Evolutionary conservation across 2,888 invertebrate species (phyloP).

Genomic region (Plagodis pulveraria): DNA sequence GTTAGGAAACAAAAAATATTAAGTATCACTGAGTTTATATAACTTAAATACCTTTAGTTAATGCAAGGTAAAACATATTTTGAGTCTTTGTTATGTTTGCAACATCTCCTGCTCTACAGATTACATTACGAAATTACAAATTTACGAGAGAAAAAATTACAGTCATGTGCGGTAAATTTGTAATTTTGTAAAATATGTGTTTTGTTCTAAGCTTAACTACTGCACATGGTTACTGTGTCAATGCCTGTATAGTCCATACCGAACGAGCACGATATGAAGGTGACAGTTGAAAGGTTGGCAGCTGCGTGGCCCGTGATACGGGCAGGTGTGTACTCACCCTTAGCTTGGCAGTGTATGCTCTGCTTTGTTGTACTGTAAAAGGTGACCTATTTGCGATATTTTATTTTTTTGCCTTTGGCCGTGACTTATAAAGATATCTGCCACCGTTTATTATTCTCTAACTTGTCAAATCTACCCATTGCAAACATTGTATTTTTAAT

Average conservation of each 20-base stretch:
- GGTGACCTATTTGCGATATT: constrained; percentile 17
- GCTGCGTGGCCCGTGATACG: constrained; percentile 66
- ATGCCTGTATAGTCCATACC: not conserved
- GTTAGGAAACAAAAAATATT: too few relatives aligned
- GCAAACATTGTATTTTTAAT: too few relatives aligned
- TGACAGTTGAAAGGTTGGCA: constrained; percentile 60
- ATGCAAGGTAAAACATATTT: too few relatives aligned
- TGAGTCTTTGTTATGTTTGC: too few relatives aligned
- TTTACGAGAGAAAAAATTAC: too few relatives aligned
- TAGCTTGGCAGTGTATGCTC: constrained; percentile 44
- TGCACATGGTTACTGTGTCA: not conserved
- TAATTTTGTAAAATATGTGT: too few relatives aligned
- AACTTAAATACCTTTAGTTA: too few relatives aligned
- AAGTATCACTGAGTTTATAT: too few relatives aligned
- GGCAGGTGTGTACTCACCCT: constrained; percentile 63
- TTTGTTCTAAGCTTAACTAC: constrained; percentile 9
- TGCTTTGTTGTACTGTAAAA: constrained; percentile 36
- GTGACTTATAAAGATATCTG: constrained; percentile 5
- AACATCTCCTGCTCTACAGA: too few relatives aligned
- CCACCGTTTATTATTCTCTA: not conserved
- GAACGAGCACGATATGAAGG: constrained; percentile 33
- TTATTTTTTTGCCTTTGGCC: constrained; percentile 2
- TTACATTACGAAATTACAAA: too few relatives aligned
- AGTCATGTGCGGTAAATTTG: too few relatives aligned
- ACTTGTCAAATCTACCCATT: too few relatives aligned